Percentiles rank a stretch among this genome's conserved stretches.
phyloP scores from a whole-genome alignment of 2,113 vertebrate genomes.

The Sinosuthora webbiana region DNA sequence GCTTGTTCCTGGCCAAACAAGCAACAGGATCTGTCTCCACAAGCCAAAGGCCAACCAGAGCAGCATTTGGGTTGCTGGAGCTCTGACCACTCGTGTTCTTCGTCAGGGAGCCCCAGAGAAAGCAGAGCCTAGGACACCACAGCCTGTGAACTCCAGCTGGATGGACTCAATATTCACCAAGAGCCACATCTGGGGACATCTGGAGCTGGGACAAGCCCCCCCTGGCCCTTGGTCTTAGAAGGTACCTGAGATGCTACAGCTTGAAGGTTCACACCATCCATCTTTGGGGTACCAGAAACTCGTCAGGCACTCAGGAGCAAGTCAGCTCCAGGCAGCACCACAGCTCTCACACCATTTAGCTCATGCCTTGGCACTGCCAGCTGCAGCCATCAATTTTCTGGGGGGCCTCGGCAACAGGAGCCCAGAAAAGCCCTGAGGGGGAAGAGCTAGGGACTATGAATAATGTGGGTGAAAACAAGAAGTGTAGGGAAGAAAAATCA shows the following conservation, averaged over 20 bases:
- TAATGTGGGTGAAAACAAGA: conserved; percentile 16
- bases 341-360: not conserved
- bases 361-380: not conserved
- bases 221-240: not conserved
- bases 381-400: not conserved
- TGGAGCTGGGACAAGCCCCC: not conserved
- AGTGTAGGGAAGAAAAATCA: conserved; percentile 23
- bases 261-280: not conserved
- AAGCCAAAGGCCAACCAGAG: not conserved
- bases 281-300: not conserved
- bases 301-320: accelerated
- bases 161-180: not conserved
- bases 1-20: not conserved
- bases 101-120: not conserved
- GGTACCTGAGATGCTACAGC: not conserved
- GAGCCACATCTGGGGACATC: not conserved
- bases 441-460: not conserved
- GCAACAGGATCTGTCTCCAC: not conserved
- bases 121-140: accelerated
- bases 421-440: conserved; percentile 1
- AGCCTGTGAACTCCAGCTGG: not conserved
- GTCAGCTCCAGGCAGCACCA: not conserved
- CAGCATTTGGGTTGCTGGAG: not conserved
- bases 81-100: not conserved
- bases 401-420: not conserved